Conservation (phyloP, 2,888 invertebrate genomes). For the Hermodice carunculata region DNA sequence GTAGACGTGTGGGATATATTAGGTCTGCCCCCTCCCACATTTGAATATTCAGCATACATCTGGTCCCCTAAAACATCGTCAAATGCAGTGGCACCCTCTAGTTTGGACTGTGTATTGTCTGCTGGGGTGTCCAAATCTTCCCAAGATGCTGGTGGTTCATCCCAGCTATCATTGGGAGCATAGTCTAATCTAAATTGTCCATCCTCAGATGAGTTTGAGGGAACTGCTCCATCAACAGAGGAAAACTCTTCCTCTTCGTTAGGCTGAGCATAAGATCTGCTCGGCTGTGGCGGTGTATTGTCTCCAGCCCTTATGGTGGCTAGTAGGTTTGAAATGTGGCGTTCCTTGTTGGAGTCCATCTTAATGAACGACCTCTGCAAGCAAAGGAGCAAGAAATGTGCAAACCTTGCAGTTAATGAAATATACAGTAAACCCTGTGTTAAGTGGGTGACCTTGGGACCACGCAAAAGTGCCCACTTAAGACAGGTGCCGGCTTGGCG, state of each 20-base stretch:
- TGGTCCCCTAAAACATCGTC: too few species aligned
- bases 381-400: neutral
- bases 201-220: neutral
- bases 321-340: slow-evolving; percentile 50
- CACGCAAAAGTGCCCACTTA: too few species aligned
- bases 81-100: too few species aligned
- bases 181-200: too few species aligned
- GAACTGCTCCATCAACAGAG: neutral
- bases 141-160: too few species aligned
- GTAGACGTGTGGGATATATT: too few species aligned
- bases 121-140: too few species aligned
- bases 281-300: slow-evolving; percentile 18
- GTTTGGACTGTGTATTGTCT: too few species aligned
- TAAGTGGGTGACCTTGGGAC: neutral
- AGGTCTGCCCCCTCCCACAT: too few species aligned
- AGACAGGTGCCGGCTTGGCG: too few species aligned
- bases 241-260: slow-evolving; percentile 13
- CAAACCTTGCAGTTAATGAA: neutral
- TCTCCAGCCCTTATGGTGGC: slow-evolving; percentile 46
- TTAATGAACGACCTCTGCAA: slow-evolving; percentile 47
- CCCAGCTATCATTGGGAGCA: too few species aligned
- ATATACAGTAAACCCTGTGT: neutral
- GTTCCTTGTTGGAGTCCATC: slow-evolving; percentile 46
- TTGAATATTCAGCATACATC: too few species aligned
- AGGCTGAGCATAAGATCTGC: slow-evolving; percentile 24